A percentile compares a stretch with the other conserved stretches of the same genome.
phyloP scores from a whole-genome alignment of 37 sponge, comb jelly and placozoan genomes.

The Trichoplax adhaerens region DNA sequence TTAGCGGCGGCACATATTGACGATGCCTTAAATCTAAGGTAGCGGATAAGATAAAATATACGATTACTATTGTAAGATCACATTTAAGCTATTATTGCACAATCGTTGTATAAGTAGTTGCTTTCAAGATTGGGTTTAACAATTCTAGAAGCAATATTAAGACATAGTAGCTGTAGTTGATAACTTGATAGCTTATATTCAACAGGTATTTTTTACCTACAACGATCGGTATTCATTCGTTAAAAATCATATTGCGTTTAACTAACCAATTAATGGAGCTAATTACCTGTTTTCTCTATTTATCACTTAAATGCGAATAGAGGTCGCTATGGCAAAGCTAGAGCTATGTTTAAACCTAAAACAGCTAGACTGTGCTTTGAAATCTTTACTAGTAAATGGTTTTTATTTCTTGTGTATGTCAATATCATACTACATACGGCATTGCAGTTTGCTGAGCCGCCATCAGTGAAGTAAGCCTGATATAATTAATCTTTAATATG shows the following conservation, averaged over 20 bases:
- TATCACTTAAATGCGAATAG: background rate
- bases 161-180: no score
- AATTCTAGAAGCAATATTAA: no score
- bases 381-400: conserved; percentile 28
- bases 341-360: conserved; percentile 16
- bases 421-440: conserved; percentile 24
- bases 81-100: no score
- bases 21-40: conserved; percentile 30
- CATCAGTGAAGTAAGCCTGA: background rate
- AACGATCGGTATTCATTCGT: no score
- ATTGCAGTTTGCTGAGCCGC: conserved; percentile 35
- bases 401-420: conserved; percentile 24
- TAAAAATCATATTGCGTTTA: no score
- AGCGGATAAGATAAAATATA: background rate
- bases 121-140: no score
- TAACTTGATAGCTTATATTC: no score
- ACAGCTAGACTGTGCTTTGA: conserved; percentile 20
- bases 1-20: conserved; percentile 46
- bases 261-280: no score
- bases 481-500: background rate
- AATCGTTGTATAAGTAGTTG: no score
- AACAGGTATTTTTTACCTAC: no score
- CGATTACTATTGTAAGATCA: no score
- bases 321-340: conserved; percentile 30
- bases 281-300: no score